Evolutionary conservation across 2,888 invertebrate genomes (phyloP).

Genomic region (Charanyca ferruginea): DNA sequence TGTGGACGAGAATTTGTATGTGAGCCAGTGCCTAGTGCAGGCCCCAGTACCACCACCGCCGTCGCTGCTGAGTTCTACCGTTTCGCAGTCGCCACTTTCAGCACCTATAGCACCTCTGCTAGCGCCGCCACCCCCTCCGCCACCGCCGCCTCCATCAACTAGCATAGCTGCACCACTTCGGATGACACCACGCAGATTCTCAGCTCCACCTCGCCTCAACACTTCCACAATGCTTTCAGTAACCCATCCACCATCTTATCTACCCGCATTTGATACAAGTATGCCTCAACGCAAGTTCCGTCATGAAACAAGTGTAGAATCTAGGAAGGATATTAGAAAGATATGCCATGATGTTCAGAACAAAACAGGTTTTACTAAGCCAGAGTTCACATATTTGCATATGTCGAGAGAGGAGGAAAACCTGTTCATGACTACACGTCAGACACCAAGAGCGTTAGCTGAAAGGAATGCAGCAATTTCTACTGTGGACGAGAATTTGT

Average conservation of each 20-base stretch:
- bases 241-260: conserved; percentile 64
- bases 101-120: conserved; percentile 47
- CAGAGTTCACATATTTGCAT: conserved; percentile 82
- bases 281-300: conserved; percentile 79
- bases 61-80: conserved; percentile 15
- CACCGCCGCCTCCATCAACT: conserved; percentile 64
- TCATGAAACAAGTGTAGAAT: conserved; percentile 79
- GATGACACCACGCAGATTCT: conserved; percentile 61
- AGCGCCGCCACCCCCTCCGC: conserved; percentile 61
- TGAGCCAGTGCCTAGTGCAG: conserved; percentile 39
- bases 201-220: too few relatives aligned
- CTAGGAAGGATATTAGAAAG: conserved; percentile 79
- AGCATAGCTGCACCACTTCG: conserved; percentile 61
- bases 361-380: conserved; percentile 76
- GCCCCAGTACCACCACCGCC: conserved; percentile 68
- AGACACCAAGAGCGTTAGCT: conserved; percentile 77
- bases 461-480: conserved; percentile 79
- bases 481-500: conserved; percentile 47
- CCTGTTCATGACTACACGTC: conserved; percentile 74
- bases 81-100: conserved; percentile 60
- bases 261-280: conserved; percentile 62
- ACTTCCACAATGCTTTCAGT: conserved; percentile 47
- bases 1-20: too few relatives aligned
- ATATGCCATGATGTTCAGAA: conserved; percentile 87
- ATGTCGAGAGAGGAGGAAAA: conserved; percentile 80